Base-by-base conservation (phyloP, 2,888 invertebrate species). In the Tridacna crocea region DNA sequence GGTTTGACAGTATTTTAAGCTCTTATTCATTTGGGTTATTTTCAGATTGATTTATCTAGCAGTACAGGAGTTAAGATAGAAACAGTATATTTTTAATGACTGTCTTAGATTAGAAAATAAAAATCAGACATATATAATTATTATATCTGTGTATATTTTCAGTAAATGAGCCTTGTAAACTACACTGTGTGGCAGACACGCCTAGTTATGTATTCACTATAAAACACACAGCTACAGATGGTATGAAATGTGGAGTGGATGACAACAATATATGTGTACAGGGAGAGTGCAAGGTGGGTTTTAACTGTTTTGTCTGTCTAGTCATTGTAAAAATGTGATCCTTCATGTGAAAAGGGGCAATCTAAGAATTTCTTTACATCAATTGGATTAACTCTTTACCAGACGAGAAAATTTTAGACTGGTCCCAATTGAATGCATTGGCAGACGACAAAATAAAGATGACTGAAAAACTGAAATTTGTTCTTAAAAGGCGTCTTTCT, bases 101-200 rank as follows among this genome's bases (percentile, higher is more conserved):
- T 55, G 55, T 55, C 55, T 19, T 2, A n/a, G n/a, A 55, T 55
- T 55, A 19, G 10, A 19, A 8, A 63, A 24, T 15, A 15, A 11
- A 36, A 36, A 36, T 8, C 36, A 36, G 36, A 36, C 36, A 36
- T 36, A 8, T 36, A 8, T 36, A n/a, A n/a, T 36, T 36, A 36
- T 4, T 4, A 1, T 61, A 12, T 61, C 61, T 61, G 10, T n/a
- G 68, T n/a, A 19, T 66, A 66, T 74, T 87, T 84, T n/a, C 88
- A 94, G 97, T 97, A 0, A 96, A 97, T 12, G 97, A 98, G 94
- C 97, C 97, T 22, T 99, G 99, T 94, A 98, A 98, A 95, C 95
- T 99, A 91, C 98, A 98, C 95, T 99, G 99, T 95, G 98, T 98
- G 97, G 99, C 99, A 0, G 96, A 96, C 84, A 97, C 97, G 0